A percentile compares a stretch with the other conserved stretches of the same genome.
Evolutionary conservation across 2,113 vertebrate genomes (phyloP).

Genomic region (Nothoprocta perdicaria): DNA sequence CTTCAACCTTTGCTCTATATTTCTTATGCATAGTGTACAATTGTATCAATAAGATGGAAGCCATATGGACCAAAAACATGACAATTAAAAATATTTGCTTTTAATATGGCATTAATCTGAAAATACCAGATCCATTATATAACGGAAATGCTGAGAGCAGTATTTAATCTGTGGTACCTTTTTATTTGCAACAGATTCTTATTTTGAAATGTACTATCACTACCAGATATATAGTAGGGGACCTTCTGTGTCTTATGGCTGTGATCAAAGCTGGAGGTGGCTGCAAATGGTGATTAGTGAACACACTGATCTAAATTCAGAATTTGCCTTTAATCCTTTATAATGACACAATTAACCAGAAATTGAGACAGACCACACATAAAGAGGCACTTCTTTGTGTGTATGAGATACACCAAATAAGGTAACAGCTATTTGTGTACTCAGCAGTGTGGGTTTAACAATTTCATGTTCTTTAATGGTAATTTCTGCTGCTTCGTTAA

Average conservation of each 20-base stretch:
- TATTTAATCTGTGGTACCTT: neutral
- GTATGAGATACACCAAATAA: constrained; percentile 1
- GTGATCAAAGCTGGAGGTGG: constrained; percentile 3
- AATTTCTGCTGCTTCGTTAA: constrained; percentile 16
- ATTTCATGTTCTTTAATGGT: neutral
- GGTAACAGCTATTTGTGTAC: constrained; percentile 32
- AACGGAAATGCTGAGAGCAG: neutral
- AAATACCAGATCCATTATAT: neutral
- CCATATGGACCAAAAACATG: neutral
- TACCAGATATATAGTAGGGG: neutral
- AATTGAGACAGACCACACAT: neutral
- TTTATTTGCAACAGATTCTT: neutral
- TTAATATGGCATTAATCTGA: neutral
- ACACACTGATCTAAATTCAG: neutral
- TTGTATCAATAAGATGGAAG: neutral
- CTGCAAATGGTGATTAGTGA: neutral
- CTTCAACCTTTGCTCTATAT: neutral
- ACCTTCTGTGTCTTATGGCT: neutral
- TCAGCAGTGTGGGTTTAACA: constrained; percentile 22
- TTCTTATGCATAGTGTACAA: neutral
- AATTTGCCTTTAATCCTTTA: constrained; percentile 42
- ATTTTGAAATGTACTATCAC: neutral
- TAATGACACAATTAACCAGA: constrained; percentile 1
- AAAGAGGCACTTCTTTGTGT: constrained; percentile 3
- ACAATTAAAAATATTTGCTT: neutral